phyloP scores from a whole-genome alignment of 2,888 invertebrate genomes.

The Eilema depressum region DNA sequence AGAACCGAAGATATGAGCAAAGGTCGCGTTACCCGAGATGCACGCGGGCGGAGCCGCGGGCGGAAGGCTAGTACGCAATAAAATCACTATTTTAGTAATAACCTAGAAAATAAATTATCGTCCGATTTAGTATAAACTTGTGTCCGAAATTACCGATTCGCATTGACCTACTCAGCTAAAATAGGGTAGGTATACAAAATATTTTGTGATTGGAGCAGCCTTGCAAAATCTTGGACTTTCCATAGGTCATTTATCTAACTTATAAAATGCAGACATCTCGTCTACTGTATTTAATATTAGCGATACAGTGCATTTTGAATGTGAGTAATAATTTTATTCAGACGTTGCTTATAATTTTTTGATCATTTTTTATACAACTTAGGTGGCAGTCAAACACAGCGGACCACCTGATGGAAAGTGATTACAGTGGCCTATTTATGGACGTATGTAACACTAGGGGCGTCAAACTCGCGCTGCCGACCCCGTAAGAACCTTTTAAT shows the following conservation, averaged over 20 bases:
- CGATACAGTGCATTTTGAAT: conserved; percentile 2
- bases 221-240: conserved; percentile 8
- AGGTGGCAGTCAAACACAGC: no score
- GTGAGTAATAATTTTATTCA: neutral
- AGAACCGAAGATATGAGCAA: no score
- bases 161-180: neutral
- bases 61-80: no score
- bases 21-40: no score
- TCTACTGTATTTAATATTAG: conserved; percentile 1
- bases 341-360: no score
- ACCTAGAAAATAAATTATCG: neutral
- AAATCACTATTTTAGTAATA: neutral
- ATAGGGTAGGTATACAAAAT: neutral
- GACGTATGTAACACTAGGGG: no score
- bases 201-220: neutral
- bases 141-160: conserved; percentile 5
- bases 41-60: no score
- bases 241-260: conserved; percentile 3
- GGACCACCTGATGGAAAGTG: no score
- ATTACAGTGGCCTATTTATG: no score
- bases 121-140: conserved; percentile 7
- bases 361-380: no score
- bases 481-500: no score
- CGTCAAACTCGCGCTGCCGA: no score
- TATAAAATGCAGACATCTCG: conserved; percentile 1